Evolutionary conservation across 2,888 invertebrate species (phyloP).

Genomic region (Drosophila melanosoma): DNA sequence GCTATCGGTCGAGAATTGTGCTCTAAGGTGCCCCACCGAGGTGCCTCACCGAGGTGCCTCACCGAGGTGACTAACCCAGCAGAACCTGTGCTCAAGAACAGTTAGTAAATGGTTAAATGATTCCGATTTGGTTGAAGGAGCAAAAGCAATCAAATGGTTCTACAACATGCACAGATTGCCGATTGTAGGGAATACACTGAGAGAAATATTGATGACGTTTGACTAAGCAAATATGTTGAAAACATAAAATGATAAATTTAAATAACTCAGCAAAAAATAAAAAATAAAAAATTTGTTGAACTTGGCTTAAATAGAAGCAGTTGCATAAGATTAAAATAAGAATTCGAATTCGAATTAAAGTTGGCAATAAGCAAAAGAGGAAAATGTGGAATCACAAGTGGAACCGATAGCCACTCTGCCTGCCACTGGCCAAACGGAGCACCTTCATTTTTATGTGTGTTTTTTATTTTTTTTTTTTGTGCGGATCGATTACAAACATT

Average conservation of each 20-base stretch:
- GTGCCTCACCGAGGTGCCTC: background rate
- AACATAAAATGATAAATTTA: too few relatives aligned
- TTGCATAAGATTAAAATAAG: background rate
- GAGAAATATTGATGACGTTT: too few relatives aligned
- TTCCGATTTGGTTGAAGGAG: conserved; percentile 6
- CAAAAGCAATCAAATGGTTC: conserved; percentile 3
- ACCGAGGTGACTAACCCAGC: background rate
- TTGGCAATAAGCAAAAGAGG: background rate
- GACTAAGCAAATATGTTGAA: too few relatives aligned
- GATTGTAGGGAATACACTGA: background rate
- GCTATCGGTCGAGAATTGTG: conserved; percentile 1
- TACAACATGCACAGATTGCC: background rate
- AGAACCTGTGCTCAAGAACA: conserved; percentile 10
- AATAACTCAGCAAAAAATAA: too few relatives aligned
- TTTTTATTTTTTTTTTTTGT: too few relatives aligned
- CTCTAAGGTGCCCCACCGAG: background rate
- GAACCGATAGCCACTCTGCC: background rate
- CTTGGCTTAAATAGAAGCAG: too few relatives aligned
- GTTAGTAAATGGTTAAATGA: conserved; percentile 8
- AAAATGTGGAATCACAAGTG: background rate
- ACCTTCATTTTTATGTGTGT: background rate
- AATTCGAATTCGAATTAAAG: too few relatives aligned
- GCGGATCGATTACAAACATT: conserved; percentile 35
- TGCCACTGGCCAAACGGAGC: background rate
- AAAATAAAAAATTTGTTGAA: too few relatives aligned